A percentile compares a stretch with the other conserved stretches of the same genome.
Evolutionary conservation across 64 coral and sea anemone species (phyloP).

Genomic region (Dendrophyllia cribrosa): DNA sequence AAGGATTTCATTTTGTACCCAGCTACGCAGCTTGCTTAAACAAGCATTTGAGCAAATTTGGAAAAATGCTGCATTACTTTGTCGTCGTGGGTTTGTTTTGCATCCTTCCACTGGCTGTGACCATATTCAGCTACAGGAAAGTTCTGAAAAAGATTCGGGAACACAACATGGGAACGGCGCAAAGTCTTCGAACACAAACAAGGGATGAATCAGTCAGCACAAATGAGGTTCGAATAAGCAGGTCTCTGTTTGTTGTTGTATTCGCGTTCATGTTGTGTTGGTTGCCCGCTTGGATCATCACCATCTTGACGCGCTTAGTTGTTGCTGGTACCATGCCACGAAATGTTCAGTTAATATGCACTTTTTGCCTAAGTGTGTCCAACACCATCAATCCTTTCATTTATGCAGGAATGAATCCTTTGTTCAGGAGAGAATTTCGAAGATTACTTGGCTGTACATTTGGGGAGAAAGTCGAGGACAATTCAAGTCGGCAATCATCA

Average conservation of each 20-base stretch:
- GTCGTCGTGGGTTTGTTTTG: background rate
- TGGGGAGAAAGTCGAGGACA: background rate
- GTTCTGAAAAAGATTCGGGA: background rate
- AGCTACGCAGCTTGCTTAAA: background rate
- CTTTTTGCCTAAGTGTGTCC: background rate
- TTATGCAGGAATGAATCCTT: conserved; percentile 1
- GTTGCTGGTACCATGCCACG: background rate
- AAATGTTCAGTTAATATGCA: background rate
- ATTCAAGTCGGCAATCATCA: background rate
- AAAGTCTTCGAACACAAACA: background rate
- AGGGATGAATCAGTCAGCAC: background rate
- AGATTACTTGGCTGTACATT: background rate
- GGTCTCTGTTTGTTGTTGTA: background rate
- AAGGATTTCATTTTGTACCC: background rate
- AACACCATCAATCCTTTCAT: background rate
- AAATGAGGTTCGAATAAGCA: background rate
- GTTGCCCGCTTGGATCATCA: background rate
- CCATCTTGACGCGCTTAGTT: background rate
- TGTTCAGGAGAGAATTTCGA: background rate
- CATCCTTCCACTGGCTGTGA: background rate
- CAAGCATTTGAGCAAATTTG: background rate
- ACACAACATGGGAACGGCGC: background rate
- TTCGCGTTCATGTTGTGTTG: conserved; percentile 10
- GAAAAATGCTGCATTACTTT: background rate
- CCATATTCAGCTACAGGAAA: conserved; percentile 1